Conservation (phyloP, 2,888 invertebrate species). For the Sepiola atlantica region DNA sequence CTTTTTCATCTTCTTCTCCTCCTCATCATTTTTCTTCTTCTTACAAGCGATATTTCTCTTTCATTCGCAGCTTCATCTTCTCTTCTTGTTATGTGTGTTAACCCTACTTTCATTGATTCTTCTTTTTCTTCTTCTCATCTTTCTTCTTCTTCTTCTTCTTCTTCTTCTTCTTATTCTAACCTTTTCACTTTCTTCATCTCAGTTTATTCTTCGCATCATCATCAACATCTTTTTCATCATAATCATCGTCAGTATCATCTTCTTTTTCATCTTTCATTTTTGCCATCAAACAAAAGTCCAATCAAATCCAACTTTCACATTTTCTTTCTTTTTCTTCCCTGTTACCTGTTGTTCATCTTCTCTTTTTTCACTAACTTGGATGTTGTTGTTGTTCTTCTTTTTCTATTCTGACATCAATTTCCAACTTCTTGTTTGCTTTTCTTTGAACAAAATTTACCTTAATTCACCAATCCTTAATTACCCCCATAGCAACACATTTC, state of each 20-base stretch:
- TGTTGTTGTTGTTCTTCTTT: neutral
- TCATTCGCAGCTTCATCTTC: neutral
- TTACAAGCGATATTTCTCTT: too few species aligned
- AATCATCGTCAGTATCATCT: neutral
- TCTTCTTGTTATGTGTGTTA: neutral
- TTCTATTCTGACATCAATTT: neutral
- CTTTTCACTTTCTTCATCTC: neutral
- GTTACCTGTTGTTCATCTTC: neutral
- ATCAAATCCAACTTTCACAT: too few species aligned
- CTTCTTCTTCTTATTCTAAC: neutral
- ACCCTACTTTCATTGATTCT: neutral
- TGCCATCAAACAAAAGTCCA: too few species aligned
- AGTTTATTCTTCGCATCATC: neutral
- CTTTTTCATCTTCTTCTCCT: too few species aligned
- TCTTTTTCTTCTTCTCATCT: neutral
- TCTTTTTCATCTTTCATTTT: neutral
- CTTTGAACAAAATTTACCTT: neutral
- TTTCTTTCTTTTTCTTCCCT: neutral
- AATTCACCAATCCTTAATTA: neutral
- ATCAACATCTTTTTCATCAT: too few species aligned
- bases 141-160: neutral
- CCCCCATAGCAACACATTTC: neutral
- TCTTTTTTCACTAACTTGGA: neutral
- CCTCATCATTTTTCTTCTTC: too few species aligned
- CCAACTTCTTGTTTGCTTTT: neutral